Conservation (phyloP, 1,140 invertebrate species). For the Asobara japonica region DNA sequence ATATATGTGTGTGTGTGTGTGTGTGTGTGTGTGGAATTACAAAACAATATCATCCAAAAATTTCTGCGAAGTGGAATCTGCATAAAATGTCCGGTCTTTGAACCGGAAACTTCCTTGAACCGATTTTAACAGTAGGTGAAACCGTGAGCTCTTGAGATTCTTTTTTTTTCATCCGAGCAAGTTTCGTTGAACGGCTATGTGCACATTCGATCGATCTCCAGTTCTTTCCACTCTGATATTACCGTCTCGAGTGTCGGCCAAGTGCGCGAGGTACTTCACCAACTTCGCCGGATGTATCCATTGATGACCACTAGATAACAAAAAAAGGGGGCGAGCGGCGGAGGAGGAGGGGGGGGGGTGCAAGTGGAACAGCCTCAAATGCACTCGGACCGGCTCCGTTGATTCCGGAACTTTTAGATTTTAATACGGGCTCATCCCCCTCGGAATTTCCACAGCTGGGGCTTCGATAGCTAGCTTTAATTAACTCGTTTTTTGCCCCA, state of each 20-base stretch:
- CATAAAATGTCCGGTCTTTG: too few relatives aligned
- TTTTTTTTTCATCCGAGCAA: not conserved
- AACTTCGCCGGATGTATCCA: not conserved
- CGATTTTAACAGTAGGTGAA: too few relatives aligned
- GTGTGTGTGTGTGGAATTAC: too few relatives aligned
- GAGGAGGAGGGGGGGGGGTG: too few relatives aligned
- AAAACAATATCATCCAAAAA: too few relatives aligned
- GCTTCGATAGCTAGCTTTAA: not conserved
- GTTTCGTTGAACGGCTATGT: not conserved
- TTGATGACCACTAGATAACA: not conserved
- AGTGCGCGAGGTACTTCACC: too few relatives aligned
- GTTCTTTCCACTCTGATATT: not conserved
- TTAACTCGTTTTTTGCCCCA: not conserved
- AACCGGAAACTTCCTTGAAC: too few relatives aligned
- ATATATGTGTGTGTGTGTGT: too few relatives aligned
- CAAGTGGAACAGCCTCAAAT: not conserved
- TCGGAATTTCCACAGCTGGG: not conserved
- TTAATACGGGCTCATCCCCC: constrained; percentile 2
- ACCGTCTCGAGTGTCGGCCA: not conserved
- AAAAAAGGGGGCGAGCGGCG: not conserved
- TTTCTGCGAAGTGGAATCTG: too few relatives aligned
- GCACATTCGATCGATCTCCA: not conserved
- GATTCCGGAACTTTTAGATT: constrained; percentile 1
- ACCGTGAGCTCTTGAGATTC: not conserved
- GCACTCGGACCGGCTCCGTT: not conserved